Percentiles rank a stretch among this genome's conserved stretches.
Conservation (phyloP, 2,113 vertebrate genomes). For the Gnathonemus longibarbis region DNA sequence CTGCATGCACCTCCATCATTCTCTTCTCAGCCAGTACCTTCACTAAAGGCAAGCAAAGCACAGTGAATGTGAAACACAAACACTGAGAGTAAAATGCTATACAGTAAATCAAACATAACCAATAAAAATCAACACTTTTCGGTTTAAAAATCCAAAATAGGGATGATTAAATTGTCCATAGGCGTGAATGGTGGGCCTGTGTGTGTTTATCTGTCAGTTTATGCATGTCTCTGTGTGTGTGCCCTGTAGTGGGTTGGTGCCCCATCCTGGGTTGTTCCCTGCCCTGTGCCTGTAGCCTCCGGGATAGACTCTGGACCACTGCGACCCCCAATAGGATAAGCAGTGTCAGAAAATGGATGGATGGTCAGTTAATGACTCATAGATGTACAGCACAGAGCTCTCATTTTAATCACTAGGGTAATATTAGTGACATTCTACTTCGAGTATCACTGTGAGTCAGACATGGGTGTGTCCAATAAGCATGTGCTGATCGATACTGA, state of each 20-base stretch:
- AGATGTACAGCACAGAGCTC: background rate
- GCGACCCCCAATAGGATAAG: background rate
- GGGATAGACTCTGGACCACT: background rate
- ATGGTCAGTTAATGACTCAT: background rate
- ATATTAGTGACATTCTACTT: background rate
- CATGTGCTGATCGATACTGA: background rate
- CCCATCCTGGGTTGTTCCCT: background rate
- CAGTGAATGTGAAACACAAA: background rate
- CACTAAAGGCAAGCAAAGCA: background rate
- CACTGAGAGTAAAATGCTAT: background rate
- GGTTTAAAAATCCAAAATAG: background rate
- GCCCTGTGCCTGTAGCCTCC: background rate
- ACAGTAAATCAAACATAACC: background rate
- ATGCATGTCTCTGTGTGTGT: background rate
- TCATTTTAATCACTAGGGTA: background rate
- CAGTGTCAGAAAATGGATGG: background rate
- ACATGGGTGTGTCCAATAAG: background rate
- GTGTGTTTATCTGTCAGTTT: background rate
- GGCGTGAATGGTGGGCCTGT: background rate
- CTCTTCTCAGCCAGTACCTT: background rate
- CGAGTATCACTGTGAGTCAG: background rate
- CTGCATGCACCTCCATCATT: background rate
- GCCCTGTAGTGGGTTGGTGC: background rate
- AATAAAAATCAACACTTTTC: background rate
- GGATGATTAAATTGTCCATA: background rate